Evolutionary conservation across 2,113 vertebrate genomes (phyloP).

Genomic region (Ursus arctos): DNA sequence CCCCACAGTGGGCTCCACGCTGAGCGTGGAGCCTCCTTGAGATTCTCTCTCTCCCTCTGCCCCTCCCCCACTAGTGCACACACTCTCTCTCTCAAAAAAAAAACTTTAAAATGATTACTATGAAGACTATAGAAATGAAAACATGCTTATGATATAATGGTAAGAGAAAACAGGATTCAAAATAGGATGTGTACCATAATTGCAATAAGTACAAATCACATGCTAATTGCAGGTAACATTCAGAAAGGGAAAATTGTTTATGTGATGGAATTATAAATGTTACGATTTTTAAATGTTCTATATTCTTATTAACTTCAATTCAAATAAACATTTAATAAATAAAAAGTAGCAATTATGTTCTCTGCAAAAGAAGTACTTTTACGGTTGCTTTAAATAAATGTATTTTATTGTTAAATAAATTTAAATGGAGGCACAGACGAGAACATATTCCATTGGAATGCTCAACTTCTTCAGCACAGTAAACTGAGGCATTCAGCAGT

Average conservation of each 20-base stretch:
- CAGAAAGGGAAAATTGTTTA: constrained; percentile 17
- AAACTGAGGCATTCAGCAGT: constrained; percentile 4
- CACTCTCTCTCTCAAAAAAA: not conserved
- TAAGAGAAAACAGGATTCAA: constrained; percentile 52
- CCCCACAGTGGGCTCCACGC: not conserved
- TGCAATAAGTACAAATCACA: constrained; percentile 32
- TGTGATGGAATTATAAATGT: constrained; percentile 35
- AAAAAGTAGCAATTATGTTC: constrained; percentile 15
- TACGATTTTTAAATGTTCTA: constrained; percentile 46
- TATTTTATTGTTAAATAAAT: constrained; percentile 46
- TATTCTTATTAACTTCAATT: constrained; percentile 4
- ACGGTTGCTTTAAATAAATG: constrained; percentile 41
- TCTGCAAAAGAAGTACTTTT: constrained; percentile 57
- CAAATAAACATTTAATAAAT: constrained; percentile 34
- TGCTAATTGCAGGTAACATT: not conserved
- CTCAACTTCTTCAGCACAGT: constrained; percentile 33
- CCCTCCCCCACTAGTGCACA: not conserved
- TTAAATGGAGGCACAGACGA: not conserved
- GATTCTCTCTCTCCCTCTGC: not conserved
- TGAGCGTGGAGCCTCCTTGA: not conserved
- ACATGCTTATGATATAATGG: not conserved
- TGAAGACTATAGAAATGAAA: constrained; percentile 51
- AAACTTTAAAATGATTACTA: constrained; percentile 37
- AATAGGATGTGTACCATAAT: not conserved
- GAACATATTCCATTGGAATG: constrained; percentile 8